Evolutionary conservation across 2,888 invertebrate species (phyloP), one percentile per base, ranked within the genome.

Genomic region (Conus canariensis): DNA sequence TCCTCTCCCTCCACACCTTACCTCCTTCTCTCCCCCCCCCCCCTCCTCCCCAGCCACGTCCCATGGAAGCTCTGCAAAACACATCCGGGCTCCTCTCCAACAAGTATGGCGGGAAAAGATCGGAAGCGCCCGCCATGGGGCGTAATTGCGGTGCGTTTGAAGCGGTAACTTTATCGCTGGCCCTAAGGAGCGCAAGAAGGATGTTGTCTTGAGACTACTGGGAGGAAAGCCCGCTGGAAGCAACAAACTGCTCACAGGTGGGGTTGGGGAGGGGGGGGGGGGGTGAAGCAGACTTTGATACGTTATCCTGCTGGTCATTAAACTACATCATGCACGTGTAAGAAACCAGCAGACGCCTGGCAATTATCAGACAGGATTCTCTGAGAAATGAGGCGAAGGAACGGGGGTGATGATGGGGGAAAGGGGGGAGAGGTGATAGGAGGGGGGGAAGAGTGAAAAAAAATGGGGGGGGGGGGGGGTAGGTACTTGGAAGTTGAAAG

Each of bases 71-170:
- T 83, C 82, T 83, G 82, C 82, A 14, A 83, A 83, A 83, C 30
- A 83, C 82, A 83, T 83, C 82, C 82, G 22, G 82, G 82, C 22
- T 58, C 58, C 58, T 83, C 82, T 19, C 82, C 82, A 56, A 83
- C 56, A 56, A 83, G 16, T 58, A 83, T 58, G 82, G 82, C 82
- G 19, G 56, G 6, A 19, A 9, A 6, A 58, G 82, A 83, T 83
- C 58, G 82, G 58, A 83, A 83, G 58, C 82, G 19, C 10, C 19
- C 82, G 58, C 82, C 82, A 83, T 58, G 82, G 82, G 82, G 82
- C 82, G 82, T 83, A 56, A 83, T 58, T 83, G 82, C 8, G 82
- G 82, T 83, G 82, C 82, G 82, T 83, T 83, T 58, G 82, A 83
- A 56, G 82, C 56, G 56, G 82, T 83, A 83, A 83, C 56, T 83